These are phyloP conservation scores for Myiotriccus ornatus DNA, from an alignment of 2,797 vertebrate species.

Conservation along the genomic window DNA sequence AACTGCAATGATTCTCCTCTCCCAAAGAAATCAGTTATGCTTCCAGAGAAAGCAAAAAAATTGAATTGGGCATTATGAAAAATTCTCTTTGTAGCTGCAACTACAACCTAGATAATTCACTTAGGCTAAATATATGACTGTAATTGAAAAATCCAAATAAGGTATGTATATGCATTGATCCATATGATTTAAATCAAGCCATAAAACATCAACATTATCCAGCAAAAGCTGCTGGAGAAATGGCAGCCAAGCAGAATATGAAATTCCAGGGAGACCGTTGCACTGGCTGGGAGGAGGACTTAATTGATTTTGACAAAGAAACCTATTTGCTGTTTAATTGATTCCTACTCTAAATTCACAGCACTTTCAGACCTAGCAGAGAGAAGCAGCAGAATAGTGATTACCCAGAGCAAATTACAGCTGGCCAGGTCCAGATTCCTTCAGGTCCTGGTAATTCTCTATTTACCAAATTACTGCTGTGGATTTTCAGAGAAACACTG, in stretches of 20 bases:
- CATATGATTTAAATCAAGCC: conserved; percentile 63
- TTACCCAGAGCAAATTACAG: conserved; percentile 59
- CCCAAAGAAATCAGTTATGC: conserved; percentile 10
- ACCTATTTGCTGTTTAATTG: conserved; percentile 79
- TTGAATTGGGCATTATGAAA: conserved; percentile 46
- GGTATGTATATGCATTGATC: conserved; percentile 60
- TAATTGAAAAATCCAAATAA: conserved; percentile 67
- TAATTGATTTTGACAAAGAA: conserved; percentile 76
- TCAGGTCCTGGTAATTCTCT: neutral
- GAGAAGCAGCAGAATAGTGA: conserved; percentile 57
- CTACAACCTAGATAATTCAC: conserved; percentile 50
- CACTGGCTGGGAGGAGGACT: conserved; percentile 31
- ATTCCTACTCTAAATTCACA: conserved; percentile 76
- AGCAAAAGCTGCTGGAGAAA: conserved; percentile 44
- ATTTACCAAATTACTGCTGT: conserved; percentile 39
- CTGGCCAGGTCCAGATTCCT: neutral
- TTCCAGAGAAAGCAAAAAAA: conserved; percentile 32
- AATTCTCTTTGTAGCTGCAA: conserved; percentile 30
- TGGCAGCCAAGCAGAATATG: conserved; percentile 46
- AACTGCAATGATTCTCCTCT: neutral
- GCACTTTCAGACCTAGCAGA: conserved; percentile 51
- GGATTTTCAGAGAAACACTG: conserved; percentile 24
- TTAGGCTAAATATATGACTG: conserved; percentile 56
- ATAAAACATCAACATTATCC: conserved; percentile 57
- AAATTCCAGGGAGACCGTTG: conserved; percentile 47